phyloP scores from a whole-genome alignment of 1,140 invertebrate genomes.

The Solen grandis region DNA sequence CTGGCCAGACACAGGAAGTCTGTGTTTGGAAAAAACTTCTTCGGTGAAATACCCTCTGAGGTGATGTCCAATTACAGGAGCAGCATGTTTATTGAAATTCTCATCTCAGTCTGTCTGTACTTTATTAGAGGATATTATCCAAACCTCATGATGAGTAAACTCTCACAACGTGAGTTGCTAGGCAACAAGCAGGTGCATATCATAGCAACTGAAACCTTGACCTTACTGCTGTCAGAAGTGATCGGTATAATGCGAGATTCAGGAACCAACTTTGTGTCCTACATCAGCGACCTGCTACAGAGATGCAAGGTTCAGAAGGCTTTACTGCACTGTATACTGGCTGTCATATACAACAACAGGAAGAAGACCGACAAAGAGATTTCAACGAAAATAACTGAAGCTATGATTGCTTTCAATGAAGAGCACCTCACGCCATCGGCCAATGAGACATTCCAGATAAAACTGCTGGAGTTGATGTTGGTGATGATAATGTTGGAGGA shows the following conservation, averaged over 20 bases:
- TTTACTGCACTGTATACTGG: conserved; percentile 91
- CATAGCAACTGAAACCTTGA: conserved; percentile 88
- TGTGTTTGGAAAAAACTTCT: conserved; percentile 90
- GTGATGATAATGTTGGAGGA: conserved; percentile 90
- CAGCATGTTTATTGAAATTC: conserved; percentile 91
- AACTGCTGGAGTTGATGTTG: conserved; percentile 87
- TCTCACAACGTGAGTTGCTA: conserved; percentile 88
- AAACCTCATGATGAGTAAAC: conserved; percentile 84
- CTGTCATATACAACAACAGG: conserved; percentile 87
- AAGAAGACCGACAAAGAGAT: conserved; percentile 57
- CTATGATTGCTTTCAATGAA: conserved; percentile 92
- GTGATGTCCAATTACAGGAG: conserved; percentile 84
- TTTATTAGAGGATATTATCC: conserved; percentile 92
- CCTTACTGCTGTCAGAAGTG: conserved; percentile 89
- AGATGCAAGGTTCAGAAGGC: conserved; percentile 94
- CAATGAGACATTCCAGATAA: conserved; percentile 89
- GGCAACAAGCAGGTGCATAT: conserved; percentile 89
- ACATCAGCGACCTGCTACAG: conserved; percentile 90
- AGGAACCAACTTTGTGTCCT: conserved; percentile 90
- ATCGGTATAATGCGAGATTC: conserved; percentile 91
- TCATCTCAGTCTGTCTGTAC: conserved; percentile 90
- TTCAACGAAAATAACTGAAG: conserved; percentile 88
- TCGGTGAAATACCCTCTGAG: conserved; percentile 84
- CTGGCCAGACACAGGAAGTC: conserved; percentile 90
- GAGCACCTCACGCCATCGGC: conserved; percentile 83